Evolutionary conservation across 2,797 vertebrate species (phyloP).

Genomic region (Labeo calbasu): DNA sequence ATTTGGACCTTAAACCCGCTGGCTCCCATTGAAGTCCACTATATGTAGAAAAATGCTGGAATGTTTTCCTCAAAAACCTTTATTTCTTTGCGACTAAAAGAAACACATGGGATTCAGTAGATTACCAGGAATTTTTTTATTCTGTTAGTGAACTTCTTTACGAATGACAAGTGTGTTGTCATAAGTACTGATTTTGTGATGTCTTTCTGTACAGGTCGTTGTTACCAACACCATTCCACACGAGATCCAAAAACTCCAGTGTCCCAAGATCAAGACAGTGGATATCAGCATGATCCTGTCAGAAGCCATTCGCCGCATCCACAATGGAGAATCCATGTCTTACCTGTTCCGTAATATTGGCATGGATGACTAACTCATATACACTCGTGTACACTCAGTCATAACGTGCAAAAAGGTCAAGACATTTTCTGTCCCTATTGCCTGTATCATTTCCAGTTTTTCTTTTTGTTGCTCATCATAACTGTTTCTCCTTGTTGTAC

Average conservation of each 20-base stretch:
- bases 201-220: constrained; percentile 82
- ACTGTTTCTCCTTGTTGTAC: constrained; percentile 12
- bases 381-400: constrained; percentile 38
- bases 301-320: constrained; percentile 96
- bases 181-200: background rate
- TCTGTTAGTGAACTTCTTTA: no score
- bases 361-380: constrained; percentile 86
- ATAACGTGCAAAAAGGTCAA: constrained; percentile 46
- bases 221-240: constrained; percentile 98
- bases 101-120: no score
- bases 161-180: background rate
- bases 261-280: constrained; percentile 97
- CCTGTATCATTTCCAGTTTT: constrained; percentile 22
- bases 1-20: no score
- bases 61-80: no score
- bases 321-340: constrained; percentile 98
- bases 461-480: background rate
- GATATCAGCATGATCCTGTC: constrained; percentile 99
- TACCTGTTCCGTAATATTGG: constrained; percentile 98
- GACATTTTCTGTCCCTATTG: constrained; percentile 11
- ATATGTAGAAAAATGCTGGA: no score
- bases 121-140: no score
- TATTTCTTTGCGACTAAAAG: no score
- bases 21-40: no score
- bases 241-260: constrained; percentile 97